Percentiles rank a stretch among this genome's conserved stretches.
phyloP scores from a whole-genome alignment of 2,113 vertebrate genomes.

The Dermatemys mawii region DNA sequence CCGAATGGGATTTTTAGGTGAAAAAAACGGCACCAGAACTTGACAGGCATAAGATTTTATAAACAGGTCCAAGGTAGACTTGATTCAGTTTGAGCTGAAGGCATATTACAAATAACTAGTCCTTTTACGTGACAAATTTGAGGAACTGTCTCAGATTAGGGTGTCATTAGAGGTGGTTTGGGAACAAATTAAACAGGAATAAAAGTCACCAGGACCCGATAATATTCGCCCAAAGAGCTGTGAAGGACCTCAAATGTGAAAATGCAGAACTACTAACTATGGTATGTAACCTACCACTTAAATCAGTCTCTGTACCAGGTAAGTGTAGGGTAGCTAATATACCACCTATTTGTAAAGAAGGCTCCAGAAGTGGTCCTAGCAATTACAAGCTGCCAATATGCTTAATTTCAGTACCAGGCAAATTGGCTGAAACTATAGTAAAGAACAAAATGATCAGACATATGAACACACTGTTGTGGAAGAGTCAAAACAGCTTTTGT shows the following conservation, averaged over 20 bases:
- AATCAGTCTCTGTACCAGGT: neutral
- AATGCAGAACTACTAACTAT: neutral
- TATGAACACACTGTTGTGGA: neutral
- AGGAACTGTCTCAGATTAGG: neutral
- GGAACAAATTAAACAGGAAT: neutral
- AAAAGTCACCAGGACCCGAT: neutral
- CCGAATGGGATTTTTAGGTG: accelerated
- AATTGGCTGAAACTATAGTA: neutral
- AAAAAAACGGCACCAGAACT: neutral
- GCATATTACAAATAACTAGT: accelerated
- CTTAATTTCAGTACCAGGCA: neutral
- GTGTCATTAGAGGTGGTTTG: neutral
- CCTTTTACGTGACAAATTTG: neutral
- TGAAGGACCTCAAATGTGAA: neutral
- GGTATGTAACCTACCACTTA: neutral
- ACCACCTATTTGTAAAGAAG: neutral
- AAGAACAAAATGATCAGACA: neutral
- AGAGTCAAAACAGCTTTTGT: neutral
- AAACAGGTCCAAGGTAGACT: accelerated
- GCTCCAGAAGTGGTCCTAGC: neutral
- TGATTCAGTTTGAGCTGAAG: neutral
- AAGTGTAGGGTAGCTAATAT: neutral
- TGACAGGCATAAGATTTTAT: accelerated
- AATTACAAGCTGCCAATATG: neutral
- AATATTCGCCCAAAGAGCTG: neutral